Conservation (phyloP, 2,888 invertebrate genomes). For the Balanococcus diminutus region DNA sequence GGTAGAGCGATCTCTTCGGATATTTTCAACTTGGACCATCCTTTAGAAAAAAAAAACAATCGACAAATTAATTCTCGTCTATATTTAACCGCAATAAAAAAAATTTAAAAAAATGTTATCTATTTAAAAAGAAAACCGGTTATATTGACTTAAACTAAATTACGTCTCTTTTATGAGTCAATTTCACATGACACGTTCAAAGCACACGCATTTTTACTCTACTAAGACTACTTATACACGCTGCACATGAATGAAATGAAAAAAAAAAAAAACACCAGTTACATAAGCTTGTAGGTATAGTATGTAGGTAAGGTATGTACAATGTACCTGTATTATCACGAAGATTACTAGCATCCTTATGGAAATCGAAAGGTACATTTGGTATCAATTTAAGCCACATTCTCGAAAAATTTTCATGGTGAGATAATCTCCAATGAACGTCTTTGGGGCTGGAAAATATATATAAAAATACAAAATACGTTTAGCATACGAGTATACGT, state of each 20-base stretch:
- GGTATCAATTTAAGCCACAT: slow-evolving; percentile 69
- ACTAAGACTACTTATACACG: not conserved
- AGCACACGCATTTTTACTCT: not conserved
- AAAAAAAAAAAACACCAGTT: not conserved
- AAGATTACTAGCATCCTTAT: slow-evolving; percentile 67
- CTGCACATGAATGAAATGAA: not conserved
- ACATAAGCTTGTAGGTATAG: not conserved
- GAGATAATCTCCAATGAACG: slow-evolving; percentile 68
- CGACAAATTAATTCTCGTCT: not conserved
- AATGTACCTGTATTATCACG: slow-evolving; percentile 66
- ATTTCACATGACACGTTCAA: slow-evolving; percentile 18
- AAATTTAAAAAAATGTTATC: not conserved
- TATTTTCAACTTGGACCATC: slow-evolving; percentile 59
- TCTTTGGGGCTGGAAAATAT: slow-evolving; percentile 61
- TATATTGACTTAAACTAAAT: not conserved
- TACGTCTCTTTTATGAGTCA: not conserved
- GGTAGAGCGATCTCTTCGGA: slow-evolving; percentile 59
- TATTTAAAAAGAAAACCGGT: not conserved
- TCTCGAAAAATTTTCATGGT: slow-evolving; percentile 68
- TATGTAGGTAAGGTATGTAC: not conserved
- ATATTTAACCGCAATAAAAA: not conserved
- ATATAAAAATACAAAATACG: too few relatives aligned
- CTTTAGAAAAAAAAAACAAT: slow-evolving; percentile 56
- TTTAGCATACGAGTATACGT: not conserved
- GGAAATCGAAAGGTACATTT: slow-evolving; percentile 66